Percentiles rank a stretch among this genome's conserved stretches.
phyloP scores from a whole-genome alignment of 2,797 vertebrate species.

The Antennarius maculatus region DNA sequence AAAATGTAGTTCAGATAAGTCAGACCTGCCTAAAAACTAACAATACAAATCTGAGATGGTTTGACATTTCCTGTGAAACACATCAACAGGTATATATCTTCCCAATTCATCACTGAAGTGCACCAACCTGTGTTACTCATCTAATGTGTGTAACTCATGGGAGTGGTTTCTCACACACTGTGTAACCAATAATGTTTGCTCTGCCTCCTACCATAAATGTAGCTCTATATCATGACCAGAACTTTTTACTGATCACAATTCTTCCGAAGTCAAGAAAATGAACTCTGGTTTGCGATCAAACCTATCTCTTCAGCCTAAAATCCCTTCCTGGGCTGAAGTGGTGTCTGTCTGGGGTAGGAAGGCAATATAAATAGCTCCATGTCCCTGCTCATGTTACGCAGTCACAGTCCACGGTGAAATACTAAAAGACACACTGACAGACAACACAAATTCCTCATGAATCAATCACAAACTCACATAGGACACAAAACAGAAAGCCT shows the following conservation, averaged over 20 bases:
- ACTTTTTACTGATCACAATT: neutral
- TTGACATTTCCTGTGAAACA: conserved; percentile 14
- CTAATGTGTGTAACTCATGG: conserved; percentile 3
- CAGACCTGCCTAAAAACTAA: neutral
- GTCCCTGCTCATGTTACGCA: conserved; percentile 64
- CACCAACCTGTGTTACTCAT: conserved; percentile 24
- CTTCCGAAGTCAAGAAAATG: conserved; percentile 20
- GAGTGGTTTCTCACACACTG: conserved; percentile 21
- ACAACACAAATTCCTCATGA: conserved; percentile 10
- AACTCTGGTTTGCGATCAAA: conserved; percentile 44
- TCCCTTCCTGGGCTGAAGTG: conserved; percentile 36
- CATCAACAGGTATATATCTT: neutral
- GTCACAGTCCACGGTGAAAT: conserved; percentile 53
- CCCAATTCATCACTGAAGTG: neutral
- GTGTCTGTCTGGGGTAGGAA: conserved; percentile 44
- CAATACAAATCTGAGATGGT: neutral
- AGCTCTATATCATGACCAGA: conserved; percentile 4
- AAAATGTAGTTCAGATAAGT: neutral
- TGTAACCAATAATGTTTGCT: conserved; percentile 34
- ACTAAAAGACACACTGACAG: conserved; percentile 42
- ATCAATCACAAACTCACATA: conserved; percentile 3
- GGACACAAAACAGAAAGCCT: neutral
- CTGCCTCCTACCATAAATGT: conserved; percentile 44
- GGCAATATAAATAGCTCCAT: conserved; percentile 60
- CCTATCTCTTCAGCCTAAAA: conserved; percentile 41